Percentiles rank a stretch among this genome's conserved stretches.
Evolutionary conservation across 2,113 vertebrate species (phyloP).

Genomic region (Leptosomus discolor): DNA sequence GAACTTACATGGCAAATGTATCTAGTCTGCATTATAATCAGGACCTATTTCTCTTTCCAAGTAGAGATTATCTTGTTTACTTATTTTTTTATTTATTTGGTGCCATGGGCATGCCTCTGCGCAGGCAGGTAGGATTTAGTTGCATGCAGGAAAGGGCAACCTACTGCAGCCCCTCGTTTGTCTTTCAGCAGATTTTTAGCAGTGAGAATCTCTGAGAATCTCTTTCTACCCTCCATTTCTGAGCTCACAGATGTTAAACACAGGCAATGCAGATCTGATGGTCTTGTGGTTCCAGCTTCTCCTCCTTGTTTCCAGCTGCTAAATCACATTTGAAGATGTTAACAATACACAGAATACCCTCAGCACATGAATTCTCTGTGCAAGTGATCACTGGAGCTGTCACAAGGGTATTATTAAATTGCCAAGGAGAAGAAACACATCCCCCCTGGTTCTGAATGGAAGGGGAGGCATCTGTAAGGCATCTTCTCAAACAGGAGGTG

Average conservation of each 20-base stretch:
- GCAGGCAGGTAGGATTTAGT: background rate
- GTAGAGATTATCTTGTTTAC: background rate
- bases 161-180: background rate
- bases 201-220: background rate
- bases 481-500: background rate
- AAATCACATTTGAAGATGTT: slow-evolving; percentile 33
- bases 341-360: slow-evolving; percentile 24
- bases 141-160: background rate
- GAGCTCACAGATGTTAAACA: slow-evolving; percentile 25
- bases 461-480: background rate
- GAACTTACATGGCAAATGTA: background rate
- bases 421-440: slow-evolving; percentile 17
- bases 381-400: slow-evolving; percentile 9
- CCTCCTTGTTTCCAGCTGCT: slow-evolving; percentile 23
- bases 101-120: background rate
- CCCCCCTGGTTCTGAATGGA: background rate
- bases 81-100: background rate
- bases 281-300: background rate
- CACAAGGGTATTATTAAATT: slow-evolving; percentile 22
- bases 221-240: background rate
- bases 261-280: background rate
- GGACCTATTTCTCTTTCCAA: background rate
- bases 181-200: background rate
- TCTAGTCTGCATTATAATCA: background rate
- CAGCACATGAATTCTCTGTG: background rate